Evolutionary conservation across 2,888 invertebrate species (phyloP).

Genomic region (Hypsopygia costalis): DNA sequence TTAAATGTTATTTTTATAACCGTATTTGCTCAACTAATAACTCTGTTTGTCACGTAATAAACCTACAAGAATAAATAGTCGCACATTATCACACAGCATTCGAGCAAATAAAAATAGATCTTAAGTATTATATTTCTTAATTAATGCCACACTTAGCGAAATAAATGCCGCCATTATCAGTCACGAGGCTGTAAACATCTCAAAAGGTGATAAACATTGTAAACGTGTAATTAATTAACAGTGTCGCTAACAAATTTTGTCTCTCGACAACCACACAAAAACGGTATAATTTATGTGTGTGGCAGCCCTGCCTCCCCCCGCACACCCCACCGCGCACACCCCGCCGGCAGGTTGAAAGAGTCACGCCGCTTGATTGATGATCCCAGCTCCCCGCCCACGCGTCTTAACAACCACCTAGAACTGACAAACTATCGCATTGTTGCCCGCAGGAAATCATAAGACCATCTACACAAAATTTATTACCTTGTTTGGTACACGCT

Average conservation of each 20-base stretch:
- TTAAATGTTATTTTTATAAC: neutral
- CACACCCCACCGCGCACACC: constrained; percentile 24
- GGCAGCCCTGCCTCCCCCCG: constrained; percentile 45
- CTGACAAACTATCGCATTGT: constrained; percentile 68
- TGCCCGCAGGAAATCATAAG: constrained; percentile 59
- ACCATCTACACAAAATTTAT: constrained; percentile 55
- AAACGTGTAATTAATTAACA: constrained; percentile 65
- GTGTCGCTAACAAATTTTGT: constrained; percentile 70
- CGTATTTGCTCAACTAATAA: constrained; percentile 12
- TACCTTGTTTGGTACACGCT: constrained; percentile 38
- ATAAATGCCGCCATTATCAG: constrained; percentile 8
- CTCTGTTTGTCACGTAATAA: neutral
- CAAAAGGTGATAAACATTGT: constrained; percentile 30
- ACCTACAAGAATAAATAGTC: neutral
- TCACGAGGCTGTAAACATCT: constrained; percentile 8
- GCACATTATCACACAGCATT: neutral
- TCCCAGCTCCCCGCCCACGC: constrained; percentile 58
- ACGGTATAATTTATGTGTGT: constrained; percentile 67
- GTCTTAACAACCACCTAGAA: constrained; percentile 62
- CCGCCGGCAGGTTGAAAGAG: constrained; percentile 77
- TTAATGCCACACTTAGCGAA: constrained; percentile 1
- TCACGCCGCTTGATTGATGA: constrained; percentile 75
- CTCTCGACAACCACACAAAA: constrained; percentile 63
- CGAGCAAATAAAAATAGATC: neutral
- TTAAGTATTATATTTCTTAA: constrained; percentile 6